phyloP scores from a whole-genome alignment of 2,113 vertebrate species.

The Podilymbus podiceps region DNA sequence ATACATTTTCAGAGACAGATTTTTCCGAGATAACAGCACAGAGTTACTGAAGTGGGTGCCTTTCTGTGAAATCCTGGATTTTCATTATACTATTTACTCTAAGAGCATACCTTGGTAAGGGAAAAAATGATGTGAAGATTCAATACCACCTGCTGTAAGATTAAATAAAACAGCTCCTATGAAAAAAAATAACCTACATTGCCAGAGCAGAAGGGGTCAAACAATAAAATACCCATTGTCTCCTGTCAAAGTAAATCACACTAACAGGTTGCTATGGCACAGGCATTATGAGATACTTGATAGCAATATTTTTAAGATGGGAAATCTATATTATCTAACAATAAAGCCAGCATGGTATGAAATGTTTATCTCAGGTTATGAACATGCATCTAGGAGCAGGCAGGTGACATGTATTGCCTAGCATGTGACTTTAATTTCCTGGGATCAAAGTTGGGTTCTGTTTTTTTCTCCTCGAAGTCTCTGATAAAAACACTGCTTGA shows the following conservation, averaged over 20 bases:
- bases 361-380: constrained; percentile 40
- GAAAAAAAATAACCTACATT: not conserved
- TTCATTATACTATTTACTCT: constrained; percentile 9
- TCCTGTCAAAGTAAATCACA: constrained; percentile 63
- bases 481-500: not conserved
- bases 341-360: constrained; percentile 10
- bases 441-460: not conserved
- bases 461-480: not conserved
- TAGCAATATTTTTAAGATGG: constrained; percentile 65
- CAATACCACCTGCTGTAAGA: constrained; percentile 30
- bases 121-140: constrained; percentile 36
- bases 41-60: not conserved
- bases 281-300: constrained; percentile 45
- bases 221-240: constrained; percentile 63
- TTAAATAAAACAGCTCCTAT: constrained; percentile 62
- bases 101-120: not conserved
- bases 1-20: not conserved
- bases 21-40: not conserved
- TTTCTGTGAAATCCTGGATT: constrained; percentile 14
- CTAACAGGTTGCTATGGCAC: constrained; percentile 53
- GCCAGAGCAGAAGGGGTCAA: constrained; percentile 53
- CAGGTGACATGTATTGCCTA: not conserved
- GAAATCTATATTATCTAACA: constrained; percentile 56
- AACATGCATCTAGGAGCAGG: not conserved
- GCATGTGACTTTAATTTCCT: constrained; percentile 53